Evolutionary conservation across 2,797 vertebrate species (phyloP).

Genomic region (Lepus townsendii): DNA sequence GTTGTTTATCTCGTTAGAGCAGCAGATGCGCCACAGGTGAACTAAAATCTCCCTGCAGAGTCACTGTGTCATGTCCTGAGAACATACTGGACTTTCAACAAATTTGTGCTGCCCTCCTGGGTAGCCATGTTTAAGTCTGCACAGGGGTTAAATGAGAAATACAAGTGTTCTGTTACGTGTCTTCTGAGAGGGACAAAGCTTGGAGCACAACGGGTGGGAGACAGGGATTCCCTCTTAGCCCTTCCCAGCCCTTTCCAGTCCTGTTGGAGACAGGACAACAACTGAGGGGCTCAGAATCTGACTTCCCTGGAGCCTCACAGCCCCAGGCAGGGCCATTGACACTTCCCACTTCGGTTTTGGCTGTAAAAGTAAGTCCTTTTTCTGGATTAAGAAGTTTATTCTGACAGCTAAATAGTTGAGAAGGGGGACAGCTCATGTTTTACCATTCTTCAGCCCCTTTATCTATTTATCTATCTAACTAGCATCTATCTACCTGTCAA

Average conservation of each 20-base stretch:
- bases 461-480: not conserved
- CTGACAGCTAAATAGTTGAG: not conserved
- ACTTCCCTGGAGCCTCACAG: not conserved
- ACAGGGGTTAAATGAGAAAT: slow-evolving; percentile 80
- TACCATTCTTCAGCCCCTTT: not conserved
- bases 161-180: slow-evolving; percentile 7
- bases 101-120: slow-evolving; percentile 47
- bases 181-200: slow-evolving; percentile 65
- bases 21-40: slow-evolving; percentile 72
- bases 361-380: not conserved
- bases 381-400: not conserved
- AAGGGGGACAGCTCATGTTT: not conserved
- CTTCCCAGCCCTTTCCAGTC: slow-evolving; percentile 13
- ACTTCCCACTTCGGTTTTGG: not conserved
- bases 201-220: not conserved
- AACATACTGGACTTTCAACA: slow-evolving; percentile 73
- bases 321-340: not conserved
- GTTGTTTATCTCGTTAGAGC: slow-evolving; percentile 82
- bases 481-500: not conserved
- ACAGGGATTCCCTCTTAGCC: not conserved
- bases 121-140: slow-evolving; percentile 37
- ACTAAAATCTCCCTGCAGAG: slow-evolving; percentile 80
- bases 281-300: not conserved
- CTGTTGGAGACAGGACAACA: not conserved
- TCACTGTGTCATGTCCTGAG: slow-evolving; percentile 55